Base-by-base conservation (phyloP, 2,888 invertebrate genomes). In the Rapana venosa region DNA sequence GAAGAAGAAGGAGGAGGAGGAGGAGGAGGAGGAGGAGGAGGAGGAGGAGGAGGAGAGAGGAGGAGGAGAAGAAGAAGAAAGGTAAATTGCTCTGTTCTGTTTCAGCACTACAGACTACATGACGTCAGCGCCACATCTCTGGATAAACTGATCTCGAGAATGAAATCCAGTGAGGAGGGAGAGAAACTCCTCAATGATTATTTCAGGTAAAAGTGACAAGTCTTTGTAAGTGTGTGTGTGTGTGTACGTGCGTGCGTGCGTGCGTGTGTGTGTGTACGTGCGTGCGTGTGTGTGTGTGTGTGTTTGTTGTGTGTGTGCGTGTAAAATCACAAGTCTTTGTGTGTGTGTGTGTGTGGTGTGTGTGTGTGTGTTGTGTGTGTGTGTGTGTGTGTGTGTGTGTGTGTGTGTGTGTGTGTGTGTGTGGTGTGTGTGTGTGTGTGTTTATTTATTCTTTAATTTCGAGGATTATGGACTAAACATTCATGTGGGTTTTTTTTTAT, bases 121-220 rank as follows among this genome's bases (percentile, higher is more conserved):
- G 87, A 87, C 35, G 20, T 87, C 35, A 87, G 66, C 20, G 85
- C 85, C 8, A 17, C 61, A 30, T 85, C 85, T 0, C 61, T 85
- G 0, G 61, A 85, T 61, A n/a, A 61, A 22, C 85, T 85, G 58
- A 30, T 85, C 32, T 20, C 17, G 22, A 30, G 61, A 11, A 58
- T 85, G 85, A 22, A n/a, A 11, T 32, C 85, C 36, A 36, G n/a
- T 0, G 15, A 61, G 1, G 61, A 61, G 20, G 85, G 85, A n/a
- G 85, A 85, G 5, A 30, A 35, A 17, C 61, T 85, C 26, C 58
- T 83, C 35, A 26, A 79, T 36, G n/a, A n/a, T 32, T 83, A 79
- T 61, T 81, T 35, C 35, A 56, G 56, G 79, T 88, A 20, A 26
- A n/a, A 8, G 13, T 74, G 22, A 36, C 85, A 36, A 35, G 32